Base-by-base conservation (phyloP, 2,888 invertebrate species). In the Eupsilia transversa region DNA sequence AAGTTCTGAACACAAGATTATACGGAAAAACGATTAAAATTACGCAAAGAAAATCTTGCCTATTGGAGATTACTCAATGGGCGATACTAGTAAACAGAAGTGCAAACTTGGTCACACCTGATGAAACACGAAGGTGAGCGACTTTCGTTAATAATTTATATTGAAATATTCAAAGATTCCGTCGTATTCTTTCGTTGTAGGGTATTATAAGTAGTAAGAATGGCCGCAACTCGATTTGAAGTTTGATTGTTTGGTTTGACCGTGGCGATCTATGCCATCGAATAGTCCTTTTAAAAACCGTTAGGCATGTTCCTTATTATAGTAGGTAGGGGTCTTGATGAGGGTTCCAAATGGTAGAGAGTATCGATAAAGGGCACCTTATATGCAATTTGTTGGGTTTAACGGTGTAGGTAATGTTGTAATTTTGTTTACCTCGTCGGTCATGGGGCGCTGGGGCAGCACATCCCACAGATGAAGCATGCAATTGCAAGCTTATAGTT, bases 101-200 rank as follows among this genome's bases (percentile, higher is more conserved):
- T 61, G 72, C 14, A 77, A 77, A 73, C 78, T 83, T 77, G 70
- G 86, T 85, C 82, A 87, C 87, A 86, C 78, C 72, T 79, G 84
- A 80, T 65, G 74, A 83, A 84, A 74, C 78, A 73, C 83, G 87
- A 84, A 87, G 87, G 74, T 87, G 84, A 81, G 70, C 82, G 81
- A 77, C 85, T 86, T 80, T 86, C 86, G 61, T 82, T 81, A 61
- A 74, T 72, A 57, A 61, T 38, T 67, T 41, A 54, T 63, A 80
- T 59, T 71, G 81, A 76, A 81, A 76, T 81, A 59, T 69, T 64
- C 49, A 46, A 30, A 74, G 57, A 74, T 54, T 33, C 23, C 61
- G 41, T 56, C 10, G 61, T 54, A 30, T 30, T 76, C 33, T 23
- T 78, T 57, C 10, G 33, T 49, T 35, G n/a, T 35, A 63, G 23